Evolutionary conservation across 2,113 vertebrate genomes (phyloP).

Genomic region (Spheniscus mendiculus): DNA sequence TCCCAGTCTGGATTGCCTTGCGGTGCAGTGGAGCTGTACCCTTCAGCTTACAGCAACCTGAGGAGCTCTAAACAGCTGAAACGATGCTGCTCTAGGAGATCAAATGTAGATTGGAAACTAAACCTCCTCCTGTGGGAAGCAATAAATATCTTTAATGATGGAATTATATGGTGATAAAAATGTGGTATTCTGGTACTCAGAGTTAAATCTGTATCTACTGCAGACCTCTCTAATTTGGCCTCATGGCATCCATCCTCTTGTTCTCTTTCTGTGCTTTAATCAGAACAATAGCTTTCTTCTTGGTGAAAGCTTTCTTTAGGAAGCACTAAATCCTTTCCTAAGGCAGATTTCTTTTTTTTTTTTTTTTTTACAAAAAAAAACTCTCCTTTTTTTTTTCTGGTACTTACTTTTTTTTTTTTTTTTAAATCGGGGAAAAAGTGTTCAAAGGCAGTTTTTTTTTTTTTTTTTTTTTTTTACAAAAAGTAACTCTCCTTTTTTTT

Average conservation of each 20-base stretch:
- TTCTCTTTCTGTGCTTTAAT: not conserved
- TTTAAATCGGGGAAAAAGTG: too few species aligned
- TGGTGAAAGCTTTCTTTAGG: not conserved
- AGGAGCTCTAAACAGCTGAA: not conserved
- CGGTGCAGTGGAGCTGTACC: not conserved
- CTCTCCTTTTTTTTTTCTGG: not conserved
- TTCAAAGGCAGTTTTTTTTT: too few species aligned
- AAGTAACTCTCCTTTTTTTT: not conserved
- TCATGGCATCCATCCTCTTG: not conserved
- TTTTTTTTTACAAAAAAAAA: not conserved
- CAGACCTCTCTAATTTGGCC: not conserved
- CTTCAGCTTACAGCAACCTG: not conserved
- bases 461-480: not conserved
- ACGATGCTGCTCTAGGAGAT: not conserved
- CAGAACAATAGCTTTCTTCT: not conserved
- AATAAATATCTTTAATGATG: not conserved
- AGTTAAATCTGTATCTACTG: not conserved
- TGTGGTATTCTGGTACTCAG: not conserved
- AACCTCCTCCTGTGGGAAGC: not conserved
- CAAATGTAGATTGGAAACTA: not conserved
- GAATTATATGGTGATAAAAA: not conserved
- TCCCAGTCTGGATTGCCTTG: not conserved
- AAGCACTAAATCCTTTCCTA: not conserved
- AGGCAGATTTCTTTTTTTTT: not conserved
- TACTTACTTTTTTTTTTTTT: too few species aligned